Evolutionary conservation across 2,888 invertebrate genomes (phyloP).

Genomic region (Lepidochitona cinerea): DNA sequence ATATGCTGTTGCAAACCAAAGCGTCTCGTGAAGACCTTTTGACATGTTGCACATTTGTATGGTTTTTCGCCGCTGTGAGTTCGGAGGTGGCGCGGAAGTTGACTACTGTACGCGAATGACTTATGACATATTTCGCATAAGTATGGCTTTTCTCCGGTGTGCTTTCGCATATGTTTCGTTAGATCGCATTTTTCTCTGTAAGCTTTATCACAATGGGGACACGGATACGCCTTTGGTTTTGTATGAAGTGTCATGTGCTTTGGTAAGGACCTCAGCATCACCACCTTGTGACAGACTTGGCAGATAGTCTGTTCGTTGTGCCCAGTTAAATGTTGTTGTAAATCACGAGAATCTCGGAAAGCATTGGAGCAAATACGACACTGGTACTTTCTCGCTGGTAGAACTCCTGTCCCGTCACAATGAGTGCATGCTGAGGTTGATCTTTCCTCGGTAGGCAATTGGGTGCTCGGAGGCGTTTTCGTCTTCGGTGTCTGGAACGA

Average conservation of each 20-base stretch:
- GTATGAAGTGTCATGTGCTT: slow-evolving; percentile 2
- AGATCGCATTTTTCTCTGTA: slow-evolving; percentile 2
- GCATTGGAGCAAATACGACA: background rate
- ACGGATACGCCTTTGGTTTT: background rate
- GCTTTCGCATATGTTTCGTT: background rate
- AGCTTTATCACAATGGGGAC: background rate
- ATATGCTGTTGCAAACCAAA: slow-evolving; percentile 5
- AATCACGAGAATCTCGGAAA: background rate
- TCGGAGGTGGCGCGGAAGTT: background rate
- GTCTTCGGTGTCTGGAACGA: background rate
- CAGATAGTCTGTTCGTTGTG: background rate
- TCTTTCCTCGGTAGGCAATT: background rate
- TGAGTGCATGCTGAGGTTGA: background rate
- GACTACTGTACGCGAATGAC: background rate
- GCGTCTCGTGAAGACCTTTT: background rate
- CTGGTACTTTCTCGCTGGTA: background rate
- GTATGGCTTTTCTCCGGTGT: slow-evolving; percentile 1
- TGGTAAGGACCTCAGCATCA: background rate
- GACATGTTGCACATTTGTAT: background rate
- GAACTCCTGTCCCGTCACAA: background rate
- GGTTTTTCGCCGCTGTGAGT: slow-evolving; percentile 2
- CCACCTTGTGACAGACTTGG: background rate
- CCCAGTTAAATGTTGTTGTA: background rate
- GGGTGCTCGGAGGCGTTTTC: background rate
- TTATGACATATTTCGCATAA: background rate